phyloP scores from a whole-genome alignment of 92 coral and sea anemone species.

The Umimayanthus chanpuru region DNA sequence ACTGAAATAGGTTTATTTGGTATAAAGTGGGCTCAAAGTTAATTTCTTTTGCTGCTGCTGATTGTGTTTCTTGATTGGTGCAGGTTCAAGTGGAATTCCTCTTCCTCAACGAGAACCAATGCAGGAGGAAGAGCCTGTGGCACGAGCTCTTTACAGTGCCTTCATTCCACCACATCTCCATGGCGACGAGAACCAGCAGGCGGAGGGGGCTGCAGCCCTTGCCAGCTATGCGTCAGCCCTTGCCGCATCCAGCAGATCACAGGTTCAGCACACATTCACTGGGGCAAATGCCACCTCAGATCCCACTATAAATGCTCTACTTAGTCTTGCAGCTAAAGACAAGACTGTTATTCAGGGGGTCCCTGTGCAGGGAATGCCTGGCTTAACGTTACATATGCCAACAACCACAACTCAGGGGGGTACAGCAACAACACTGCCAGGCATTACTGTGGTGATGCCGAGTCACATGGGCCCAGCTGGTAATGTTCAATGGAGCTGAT shows the following conservation, averaged over 20 bases:
- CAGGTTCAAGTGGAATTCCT: slow-evolving; percentile 33
- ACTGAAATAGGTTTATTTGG: too few relatives aligned
- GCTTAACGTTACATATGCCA: slow-evolving; percentile 61
- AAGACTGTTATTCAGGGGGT: slow-evolving; percentile 72
- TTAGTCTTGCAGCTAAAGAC: slow-evolving; percentile 89
- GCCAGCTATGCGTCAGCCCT: slow-evolving; percentile 61
- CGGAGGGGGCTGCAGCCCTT: slow-evolving; percentile 69
- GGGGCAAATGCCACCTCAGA: slow-evolving; percentile 83
- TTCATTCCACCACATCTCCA: slow-evolving; percentile 83
- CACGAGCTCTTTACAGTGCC: slow-evolving; percentile 85
- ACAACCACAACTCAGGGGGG: slow-evolving; percentile 58
- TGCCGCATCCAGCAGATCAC: slow-evolving; percentile 55
- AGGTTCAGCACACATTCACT: slow-evolving; percentile 53
- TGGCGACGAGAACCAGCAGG: slow-evolving; percentile 65
- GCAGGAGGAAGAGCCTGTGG: slow-evolving; percentile 75
- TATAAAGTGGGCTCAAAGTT: too few relatives aligned
- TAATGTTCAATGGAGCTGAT: slow-evolving; percentile 53
- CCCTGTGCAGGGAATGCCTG: slow-evolving; percentile 65
- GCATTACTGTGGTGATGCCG: slow-evolving; percentile 89
- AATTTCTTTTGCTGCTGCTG: neutral
- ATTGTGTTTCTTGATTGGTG: neutral
- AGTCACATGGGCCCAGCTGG: slow-evolving; percentile 72
- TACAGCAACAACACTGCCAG: slow-evolving; percentile 65
- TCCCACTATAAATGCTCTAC: slow-evolving; percentile 93
- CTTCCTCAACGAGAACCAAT: slow-evolving; percentile 62